Conservation (phyloP, 2,888 invertebrate genomes). For the Nomada fucata region DNA sequence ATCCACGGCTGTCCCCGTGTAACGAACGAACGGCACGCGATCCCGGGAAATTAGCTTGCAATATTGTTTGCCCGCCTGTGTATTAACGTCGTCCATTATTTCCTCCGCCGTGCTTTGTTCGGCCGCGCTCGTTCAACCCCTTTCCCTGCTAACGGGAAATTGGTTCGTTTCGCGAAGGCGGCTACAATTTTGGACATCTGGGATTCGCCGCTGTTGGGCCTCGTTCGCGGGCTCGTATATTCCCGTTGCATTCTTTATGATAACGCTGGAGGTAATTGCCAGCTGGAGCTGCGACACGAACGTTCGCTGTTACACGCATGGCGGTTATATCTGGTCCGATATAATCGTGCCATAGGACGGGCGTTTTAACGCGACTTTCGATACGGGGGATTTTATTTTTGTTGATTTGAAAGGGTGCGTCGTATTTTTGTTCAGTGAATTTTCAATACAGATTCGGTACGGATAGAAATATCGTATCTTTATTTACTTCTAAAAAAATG, state of each 20-base stretch:
- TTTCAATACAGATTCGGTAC: no score
- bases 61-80: constrained; percentile 46
- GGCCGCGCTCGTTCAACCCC: background rate
- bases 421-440: no score
- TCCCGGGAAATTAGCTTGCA: constrained; percentile 52
- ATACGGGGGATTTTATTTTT: no score
- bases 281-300: background rate
- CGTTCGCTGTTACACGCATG: no score
- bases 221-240: constrained; percentile 15
- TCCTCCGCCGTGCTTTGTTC: background rate
- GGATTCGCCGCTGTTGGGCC: constrained; percentile 26
- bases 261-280: background rate
- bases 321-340: no score
- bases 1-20: constrained; percentile 27
- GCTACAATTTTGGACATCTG: constrained; percentile 11
- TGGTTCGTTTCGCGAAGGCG: constrained; percentile 12
- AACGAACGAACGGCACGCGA: constrained; percentile 34
- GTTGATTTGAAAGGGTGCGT: no score
- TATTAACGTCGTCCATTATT: constrained; percentile 13
- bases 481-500: no score
- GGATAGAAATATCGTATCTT: no score
- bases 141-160: background rate
- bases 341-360: no score
- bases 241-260: constrained; percentile 13
- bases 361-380: no score